A percentile compares a stretch with the other conserved stretches of the same genome.
phyloP scores from a whole-genome alignment of 2,113 vertebrate species.

The Melanostigma gelatinosum region DNA sequence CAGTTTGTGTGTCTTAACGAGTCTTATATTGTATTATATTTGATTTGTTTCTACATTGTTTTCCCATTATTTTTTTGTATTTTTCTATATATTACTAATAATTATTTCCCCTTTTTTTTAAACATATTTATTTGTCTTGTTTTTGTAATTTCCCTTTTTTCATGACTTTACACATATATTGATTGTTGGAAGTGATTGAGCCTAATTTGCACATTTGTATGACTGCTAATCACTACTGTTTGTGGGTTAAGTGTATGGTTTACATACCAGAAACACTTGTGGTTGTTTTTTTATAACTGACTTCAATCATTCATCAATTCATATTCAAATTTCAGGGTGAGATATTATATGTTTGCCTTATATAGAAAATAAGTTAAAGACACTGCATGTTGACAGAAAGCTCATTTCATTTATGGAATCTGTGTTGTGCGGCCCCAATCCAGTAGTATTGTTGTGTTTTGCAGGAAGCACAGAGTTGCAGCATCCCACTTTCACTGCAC shows the following conservation, averaged over 20 bases:
- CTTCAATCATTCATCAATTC: neutral
- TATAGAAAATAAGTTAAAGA: neutral
- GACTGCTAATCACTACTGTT: neutral
- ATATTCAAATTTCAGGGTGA: neutral
- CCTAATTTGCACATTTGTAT: no score
- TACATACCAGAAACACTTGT: no score
- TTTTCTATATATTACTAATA: no score
- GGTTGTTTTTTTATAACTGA: neutral
- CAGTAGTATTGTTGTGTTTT: constrained; percentile 6
- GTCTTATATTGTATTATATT: neutral
- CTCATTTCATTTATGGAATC: neutral
- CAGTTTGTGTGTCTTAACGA: neutral
- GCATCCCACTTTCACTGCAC: constrained; percentile 86
- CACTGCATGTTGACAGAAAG: neutral
- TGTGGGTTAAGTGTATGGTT: no score
- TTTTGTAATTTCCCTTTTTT: neutral
- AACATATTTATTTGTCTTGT: neutral
- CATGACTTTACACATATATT: neutral
- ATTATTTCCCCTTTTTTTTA: neutral
- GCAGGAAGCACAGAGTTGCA: constrained; percentile 81
- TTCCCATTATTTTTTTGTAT: neutral
- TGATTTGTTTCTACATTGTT: neutral
- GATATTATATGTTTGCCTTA: neutral
- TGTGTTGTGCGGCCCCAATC: neutral
- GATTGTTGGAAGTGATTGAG: no score